phyloP scores from a whole-genome alignment of 2,113 vertebrate species.

The Saiga tatarica region DNA sequence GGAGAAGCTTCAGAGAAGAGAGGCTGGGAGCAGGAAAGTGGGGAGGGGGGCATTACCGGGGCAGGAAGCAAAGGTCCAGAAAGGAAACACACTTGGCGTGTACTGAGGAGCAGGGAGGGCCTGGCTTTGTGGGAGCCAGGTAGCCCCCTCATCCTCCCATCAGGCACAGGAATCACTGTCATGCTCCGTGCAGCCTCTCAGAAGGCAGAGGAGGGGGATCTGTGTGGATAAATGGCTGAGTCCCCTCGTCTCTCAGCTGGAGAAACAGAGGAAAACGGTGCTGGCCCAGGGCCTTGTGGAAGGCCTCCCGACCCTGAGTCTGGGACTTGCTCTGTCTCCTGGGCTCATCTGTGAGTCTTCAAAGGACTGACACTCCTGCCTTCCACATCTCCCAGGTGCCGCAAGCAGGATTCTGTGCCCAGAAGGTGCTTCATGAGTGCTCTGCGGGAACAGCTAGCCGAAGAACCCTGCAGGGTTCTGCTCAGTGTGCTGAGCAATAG shows the following conservation, averaged over 20 bases:
- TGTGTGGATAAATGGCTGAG: neutral
- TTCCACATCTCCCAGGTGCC: neutral
- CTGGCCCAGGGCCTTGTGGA: neutral
- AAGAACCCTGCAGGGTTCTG: neutral
- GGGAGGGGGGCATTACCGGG: too few species aligned
- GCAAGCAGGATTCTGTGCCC: neutral
- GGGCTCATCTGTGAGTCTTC: neutral
- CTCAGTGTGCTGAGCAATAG: neutral
- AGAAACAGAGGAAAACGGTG: neutral
- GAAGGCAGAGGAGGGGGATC: neutral
- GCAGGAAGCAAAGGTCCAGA: neutral
- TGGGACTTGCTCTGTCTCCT: neutral
- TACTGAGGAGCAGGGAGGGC: rapidly evolving
- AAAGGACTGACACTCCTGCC: slow-evolving; percentile 1
- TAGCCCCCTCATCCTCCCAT: neutral
- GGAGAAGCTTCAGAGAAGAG: neutral
- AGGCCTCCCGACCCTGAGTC: neutral
- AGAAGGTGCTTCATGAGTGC: neutral
- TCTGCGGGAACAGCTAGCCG: neutral
- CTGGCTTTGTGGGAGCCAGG: neutral
- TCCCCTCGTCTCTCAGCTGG: neutral
- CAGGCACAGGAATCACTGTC: rapidly evolving
- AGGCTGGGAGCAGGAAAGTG: neutral
- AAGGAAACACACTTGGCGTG: too few species aligned
- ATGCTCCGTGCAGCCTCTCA: neutral